Evolutionary conservation across 2,113 vertebrate species (phyloP).

Genomic region (Oenanthe melanoleuca): DNA sequence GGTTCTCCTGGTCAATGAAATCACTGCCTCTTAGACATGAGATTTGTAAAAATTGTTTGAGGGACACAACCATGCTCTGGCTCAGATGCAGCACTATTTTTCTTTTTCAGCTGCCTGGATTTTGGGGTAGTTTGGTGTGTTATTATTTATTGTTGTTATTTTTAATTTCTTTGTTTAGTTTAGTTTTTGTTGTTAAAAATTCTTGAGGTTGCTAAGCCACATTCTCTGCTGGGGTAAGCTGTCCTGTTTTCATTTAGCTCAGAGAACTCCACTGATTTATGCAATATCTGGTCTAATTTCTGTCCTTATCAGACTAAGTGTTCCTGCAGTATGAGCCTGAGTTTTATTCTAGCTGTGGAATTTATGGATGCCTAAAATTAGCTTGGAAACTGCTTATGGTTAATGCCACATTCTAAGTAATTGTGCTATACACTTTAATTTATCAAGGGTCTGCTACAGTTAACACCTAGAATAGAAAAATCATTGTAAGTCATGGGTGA

Average conservation of each 20-base stretch:
- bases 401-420: not conserved
- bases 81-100: not conserved
- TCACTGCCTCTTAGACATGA: not conserved
- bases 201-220: not conserved
- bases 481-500: not conserved
- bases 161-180: not conserved
- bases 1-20: not conserved
- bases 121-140: fast-evolving
- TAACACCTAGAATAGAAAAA: not conserved
- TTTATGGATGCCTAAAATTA: not conserved
- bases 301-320: not conserved
- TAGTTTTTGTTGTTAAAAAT: not conserved
- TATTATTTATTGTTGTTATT: not conserved
- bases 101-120: not conserved
- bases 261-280: not conserved
- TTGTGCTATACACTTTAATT: not conserved
- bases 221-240: not conserved
- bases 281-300: not conserved
- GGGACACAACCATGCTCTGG: not conserved
- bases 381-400: not conserved
- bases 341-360: not conserved
- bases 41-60: not conserved
- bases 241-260: not conserved
- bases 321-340: not conserved
- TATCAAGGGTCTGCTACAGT: not conserved